These are phyloP conservation scores for Mythimna vitellina DNA, from an alignment of 2,888 invertebrate species.

Conservation along the genomic window DNA sequence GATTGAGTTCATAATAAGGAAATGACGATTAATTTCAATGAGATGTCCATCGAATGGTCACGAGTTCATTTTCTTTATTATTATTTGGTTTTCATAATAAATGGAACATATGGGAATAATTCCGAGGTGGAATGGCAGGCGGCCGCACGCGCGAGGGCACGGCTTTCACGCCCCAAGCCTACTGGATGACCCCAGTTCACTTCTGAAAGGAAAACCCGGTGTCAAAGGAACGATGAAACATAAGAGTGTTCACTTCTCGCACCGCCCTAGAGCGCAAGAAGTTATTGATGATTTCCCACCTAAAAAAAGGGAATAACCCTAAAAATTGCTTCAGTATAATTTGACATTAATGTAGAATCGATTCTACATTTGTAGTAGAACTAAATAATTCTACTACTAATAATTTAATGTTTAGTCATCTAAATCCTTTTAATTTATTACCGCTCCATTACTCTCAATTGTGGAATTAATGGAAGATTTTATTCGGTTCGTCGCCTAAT, in stretches of 20 bases:
- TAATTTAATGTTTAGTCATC: slow-evolving; percentile 5
- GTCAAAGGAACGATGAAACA: too few relatives aligned
- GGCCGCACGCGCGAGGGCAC: too few relatives aligned
- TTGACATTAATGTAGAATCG: not conserved
- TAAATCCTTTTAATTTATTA: slow-evolving; percentile 24
- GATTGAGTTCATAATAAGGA: slow-evolving; percentile 14
- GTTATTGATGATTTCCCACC: too few relatives aligned
- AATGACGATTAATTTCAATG: slow-evolving; percentile 22
- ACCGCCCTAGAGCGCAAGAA: too few relatives aligned
- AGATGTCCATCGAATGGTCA: slow-evolving; percentile 9
- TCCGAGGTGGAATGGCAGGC: too few relatives aligned
- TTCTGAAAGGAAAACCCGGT: too few relatives aligned
- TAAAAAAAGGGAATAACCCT: not conserved
- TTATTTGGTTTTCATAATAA: slow-evolving; percentile 7
- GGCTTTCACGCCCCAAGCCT: too few relatives aligned
- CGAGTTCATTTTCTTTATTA: slow-evolving; percentile 27
- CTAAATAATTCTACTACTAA: not conserved
- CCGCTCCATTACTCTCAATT: slow-evolving; percentile 15
- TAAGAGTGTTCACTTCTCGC: too few relatives aligned
- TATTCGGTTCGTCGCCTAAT: slow-evolving; percentile 11
- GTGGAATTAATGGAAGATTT: not conserved
- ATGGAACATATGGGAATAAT: not conserved
- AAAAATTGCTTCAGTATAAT: not conserved
- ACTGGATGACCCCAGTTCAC: too few relatives aligned
- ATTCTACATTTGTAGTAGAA: too few relatives aligned